Evolutionary conservation across 2,888 invertebrate species (phyloP).

Genomic region (Heliconius erato): DNA sequence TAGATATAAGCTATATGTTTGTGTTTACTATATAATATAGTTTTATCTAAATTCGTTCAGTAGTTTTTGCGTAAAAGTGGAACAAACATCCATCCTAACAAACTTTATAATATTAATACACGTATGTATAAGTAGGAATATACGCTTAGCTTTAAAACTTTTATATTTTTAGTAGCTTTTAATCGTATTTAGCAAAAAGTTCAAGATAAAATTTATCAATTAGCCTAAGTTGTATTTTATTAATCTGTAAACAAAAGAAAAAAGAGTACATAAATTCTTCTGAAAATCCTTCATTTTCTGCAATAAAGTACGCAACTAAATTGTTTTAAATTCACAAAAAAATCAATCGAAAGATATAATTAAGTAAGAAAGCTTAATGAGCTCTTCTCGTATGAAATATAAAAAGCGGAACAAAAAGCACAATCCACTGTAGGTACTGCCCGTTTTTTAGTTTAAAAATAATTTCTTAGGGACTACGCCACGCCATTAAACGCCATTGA

Average conservation of each 20-base stretch:
- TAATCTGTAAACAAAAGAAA: background rate
- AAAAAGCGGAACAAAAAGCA: conserved; percentile 37
- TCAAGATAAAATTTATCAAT: no score
- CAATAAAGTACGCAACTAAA: background rate
- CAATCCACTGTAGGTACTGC: conserved; percentile 51
- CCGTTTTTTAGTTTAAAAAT: conserved; percentile 65
- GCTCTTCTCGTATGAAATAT: conserved; percentile 28
- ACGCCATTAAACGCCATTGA: conserved; percentile 66
- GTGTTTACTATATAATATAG: no score
- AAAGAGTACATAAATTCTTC: background rate
- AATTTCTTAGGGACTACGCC: conserved; percentile 60
- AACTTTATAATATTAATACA: no score
- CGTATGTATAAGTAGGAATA: no score
- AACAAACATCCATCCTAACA: no score
- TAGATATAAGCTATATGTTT: no score
- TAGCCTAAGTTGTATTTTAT: no score
- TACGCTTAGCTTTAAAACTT: no score
- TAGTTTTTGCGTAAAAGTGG: no score
- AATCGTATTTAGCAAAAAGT: no score
- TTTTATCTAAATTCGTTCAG: no score
- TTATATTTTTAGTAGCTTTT: no score
- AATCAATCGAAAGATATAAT: conserved; percentile 1
- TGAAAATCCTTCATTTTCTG: background rate
- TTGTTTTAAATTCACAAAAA: background rate
- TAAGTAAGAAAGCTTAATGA: conserved; percentile 26